Evolutionary conservation across 1,140 invertebrate genomes (phyloP).

Genomic region (Helicoverpa zea): DNA sequence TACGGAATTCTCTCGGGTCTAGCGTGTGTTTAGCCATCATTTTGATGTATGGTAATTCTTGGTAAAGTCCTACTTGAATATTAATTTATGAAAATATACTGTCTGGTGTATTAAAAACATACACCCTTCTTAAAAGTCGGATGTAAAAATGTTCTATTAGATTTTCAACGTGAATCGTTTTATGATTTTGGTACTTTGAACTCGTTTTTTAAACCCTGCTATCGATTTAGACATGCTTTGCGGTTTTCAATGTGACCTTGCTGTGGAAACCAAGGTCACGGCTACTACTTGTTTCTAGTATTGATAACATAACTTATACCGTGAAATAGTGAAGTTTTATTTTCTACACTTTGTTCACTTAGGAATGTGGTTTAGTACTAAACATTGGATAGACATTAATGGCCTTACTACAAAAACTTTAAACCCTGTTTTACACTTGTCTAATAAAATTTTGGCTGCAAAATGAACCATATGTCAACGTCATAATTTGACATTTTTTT

Average conservation of each 20-base stretch:
- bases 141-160: no score
- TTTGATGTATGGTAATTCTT: background rate
- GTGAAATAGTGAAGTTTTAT: no score
- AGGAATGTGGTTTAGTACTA: no score
- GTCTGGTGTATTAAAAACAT: no score
- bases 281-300: background rate
- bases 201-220: background rate
- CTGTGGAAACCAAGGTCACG: background rate
- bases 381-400: no score
- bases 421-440: no score
- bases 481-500: no score
- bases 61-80: background rate
- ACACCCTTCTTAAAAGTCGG: no score
- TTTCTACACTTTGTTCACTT: no score
- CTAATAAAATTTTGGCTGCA: no score
- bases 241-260: constrained; percentile 6
- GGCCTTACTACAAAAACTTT: no score
- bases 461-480: no score
- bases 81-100: background rate
- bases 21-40: background rate
- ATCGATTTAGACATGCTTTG: background rate
- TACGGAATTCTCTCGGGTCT: background rate
- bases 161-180: background rate
- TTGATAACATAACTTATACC: background rate
- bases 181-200: background rate